A percentile compares a stretch with the other conserved stretches of the same genome.
Conservation (phyloP, 2,888 invertebrate species). For the Amphipoea oculea region DNA sequence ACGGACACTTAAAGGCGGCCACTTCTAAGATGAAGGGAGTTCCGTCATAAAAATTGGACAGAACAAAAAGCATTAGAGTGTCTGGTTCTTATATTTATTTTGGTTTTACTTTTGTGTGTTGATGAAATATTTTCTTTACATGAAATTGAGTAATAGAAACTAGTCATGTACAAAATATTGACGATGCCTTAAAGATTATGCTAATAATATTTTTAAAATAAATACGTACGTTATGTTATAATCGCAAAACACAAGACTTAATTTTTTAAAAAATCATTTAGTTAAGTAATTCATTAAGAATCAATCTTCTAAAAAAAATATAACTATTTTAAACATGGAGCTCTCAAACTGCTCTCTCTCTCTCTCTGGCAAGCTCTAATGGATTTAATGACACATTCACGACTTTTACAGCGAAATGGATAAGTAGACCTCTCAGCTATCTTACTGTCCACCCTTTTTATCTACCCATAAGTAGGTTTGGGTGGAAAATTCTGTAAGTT, state of each 20-base stretch:
- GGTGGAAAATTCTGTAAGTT: background rate
- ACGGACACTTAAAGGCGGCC: slow-evolving; percentile 88
- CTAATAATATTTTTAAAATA: background rate
- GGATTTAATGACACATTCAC: slow-evolving; percentile 45
- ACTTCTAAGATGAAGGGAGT: slow-evolving; percentile 89
- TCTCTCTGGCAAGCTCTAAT: background rate
- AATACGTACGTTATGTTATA: background rate
- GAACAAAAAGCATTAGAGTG: slow-evolving; percentile 78
- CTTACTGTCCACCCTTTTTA: background rate
- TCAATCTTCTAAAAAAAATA: background rate
- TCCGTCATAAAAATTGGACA: slow-evolving; percentile 90
- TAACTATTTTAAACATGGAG: background rate
- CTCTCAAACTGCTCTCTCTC: too few relatives aligned
- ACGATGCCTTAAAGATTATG: too few relatives aligned
- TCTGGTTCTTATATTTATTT: slow-evolving; percentile 59
- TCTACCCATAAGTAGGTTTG: too few relatives aligned
- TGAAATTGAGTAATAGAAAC: background rate
- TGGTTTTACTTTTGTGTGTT: slow-evolving; percentile 31
- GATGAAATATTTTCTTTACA: slow-evolving; percentile 10
- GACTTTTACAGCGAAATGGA: slow-evolving; percentile 54
- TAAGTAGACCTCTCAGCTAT: slow-evolving; percentile 32
- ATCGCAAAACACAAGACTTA: background rate
- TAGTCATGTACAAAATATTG: background rate
- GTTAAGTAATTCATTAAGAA: background rate
- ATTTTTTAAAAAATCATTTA: background rate